Evolutionary conservation across 2,797 vertebrate genomes (phyloP).

Genomic region (Todus mexicanus): DNA sequence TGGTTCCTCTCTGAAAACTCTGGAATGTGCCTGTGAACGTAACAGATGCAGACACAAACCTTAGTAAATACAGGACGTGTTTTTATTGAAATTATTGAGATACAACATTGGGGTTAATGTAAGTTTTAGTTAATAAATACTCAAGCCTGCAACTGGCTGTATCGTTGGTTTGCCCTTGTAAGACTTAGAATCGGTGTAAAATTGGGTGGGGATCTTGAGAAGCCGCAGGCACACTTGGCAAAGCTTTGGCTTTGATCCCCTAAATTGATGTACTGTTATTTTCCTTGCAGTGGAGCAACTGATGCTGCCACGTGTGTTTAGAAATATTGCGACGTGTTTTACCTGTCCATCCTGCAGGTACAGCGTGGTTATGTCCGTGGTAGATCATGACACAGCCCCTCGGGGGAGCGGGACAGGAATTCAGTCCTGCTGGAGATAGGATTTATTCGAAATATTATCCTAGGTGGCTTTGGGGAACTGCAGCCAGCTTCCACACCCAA

Average conservation of each 20-base stretch:
- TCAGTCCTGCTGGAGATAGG: neutral
- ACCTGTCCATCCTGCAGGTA: neutral
- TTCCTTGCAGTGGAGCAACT: neutral
- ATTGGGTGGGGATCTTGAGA: neutral
- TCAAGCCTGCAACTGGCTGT: neutral
- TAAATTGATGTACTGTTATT: neutral
- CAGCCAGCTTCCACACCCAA: neutral
- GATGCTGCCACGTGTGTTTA: neutral
- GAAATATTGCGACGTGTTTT: neutral
- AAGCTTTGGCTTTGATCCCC: neutral
- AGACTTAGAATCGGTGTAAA: neutral
- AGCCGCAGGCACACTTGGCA: neutral
- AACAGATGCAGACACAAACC: neutral
- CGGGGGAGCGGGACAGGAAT: neutral
- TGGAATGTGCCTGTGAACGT: neutral
- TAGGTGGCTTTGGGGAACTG: neutral
- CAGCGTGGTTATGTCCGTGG: neutral
- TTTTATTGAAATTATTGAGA: neutral
- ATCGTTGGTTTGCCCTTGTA: neutral
- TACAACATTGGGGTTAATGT: neutral
- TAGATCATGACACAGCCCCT: neutral
- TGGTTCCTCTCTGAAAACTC: slow-evolving; percentile 19
- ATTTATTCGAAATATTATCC: neutral
- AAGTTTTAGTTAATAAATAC: neutral
- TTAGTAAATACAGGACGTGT: neutral